Base-by-base conservation (phyloP, 2,888 invertebrate genomes). In the Enchytraeus crypticus region DNA sequence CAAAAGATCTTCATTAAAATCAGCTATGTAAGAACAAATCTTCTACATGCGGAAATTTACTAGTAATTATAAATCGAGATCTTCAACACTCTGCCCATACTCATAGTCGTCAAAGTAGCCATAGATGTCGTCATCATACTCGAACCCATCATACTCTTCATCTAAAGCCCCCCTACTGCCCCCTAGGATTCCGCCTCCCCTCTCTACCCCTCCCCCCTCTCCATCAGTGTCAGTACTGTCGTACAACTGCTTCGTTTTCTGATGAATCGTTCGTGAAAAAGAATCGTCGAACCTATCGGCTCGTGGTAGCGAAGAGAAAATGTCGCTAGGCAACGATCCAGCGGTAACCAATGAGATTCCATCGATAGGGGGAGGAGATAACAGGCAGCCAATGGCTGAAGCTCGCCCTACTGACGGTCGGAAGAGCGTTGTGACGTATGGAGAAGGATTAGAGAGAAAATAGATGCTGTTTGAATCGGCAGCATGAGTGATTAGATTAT, bases 121-220 rank as follows among this genome's bases (percentile, higher is more conserved):
- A 68, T 76, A 75, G 51, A 74, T 74, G 53, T 75, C 75, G 49
- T 75, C 75, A 70, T 75, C 75, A 69, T 76, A 74, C 60, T 74
- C 74, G 66, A 71, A 75, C 34, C 71, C 74, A 23, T 64, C 64
- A 67, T 73, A 73, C 59, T 75, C 75, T 56, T 73, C 72, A 27
- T 71, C 69, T 34, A 72, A 73, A n/a, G 72, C 71, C 34, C 57
- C 57, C 27, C 47, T 53, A 45, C 56, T 56, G 23, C 56, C 57
- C 18, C 71, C 71, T 18, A 69, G 69, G 0, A 21, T 26, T n/a
- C 73, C 72, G 0, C 71, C 73, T 21, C 71, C 74, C 54, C 74
- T 74, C 46, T 74, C 76, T n/a, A n/a, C n/a, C n/a, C n/a, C n/a
- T n/a, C n/a, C n/a, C n/a, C n/a, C n/a, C n/a, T n/a, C n/a, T n/a